Evolutionary conservation across 2,113 vertebrate genomes (phyloP).

Genomic region (human): DNA sequence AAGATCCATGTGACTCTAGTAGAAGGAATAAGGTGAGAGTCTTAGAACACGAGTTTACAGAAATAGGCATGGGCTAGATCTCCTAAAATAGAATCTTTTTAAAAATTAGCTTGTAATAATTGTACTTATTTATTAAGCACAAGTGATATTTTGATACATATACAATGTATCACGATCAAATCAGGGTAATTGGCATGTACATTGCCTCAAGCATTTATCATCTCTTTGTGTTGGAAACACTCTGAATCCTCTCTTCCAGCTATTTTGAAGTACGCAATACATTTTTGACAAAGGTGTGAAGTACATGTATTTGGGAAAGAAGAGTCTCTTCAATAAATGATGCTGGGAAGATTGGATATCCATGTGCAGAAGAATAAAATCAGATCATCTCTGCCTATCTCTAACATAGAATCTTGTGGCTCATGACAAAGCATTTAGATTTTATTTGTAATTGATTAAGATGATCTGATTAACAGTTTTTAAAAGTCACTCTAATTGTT

Average conservation of each 20-base stretch:
- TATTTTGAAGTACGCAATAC: neutral
- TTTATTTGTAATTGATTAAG: too few relatives aligned
- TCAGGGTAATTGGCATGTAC: neutral
- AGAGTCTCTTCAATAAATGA: neutral
- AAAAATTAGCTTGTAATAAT: neutral
- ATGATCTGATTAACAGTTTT: neutral
- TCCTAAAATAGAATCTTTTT: neutral
- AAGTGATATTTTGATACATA: neutral
- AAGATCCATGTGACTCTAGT: neutral
- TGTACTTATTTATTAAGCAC: neutral
- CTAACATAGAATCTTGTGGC: neutral
- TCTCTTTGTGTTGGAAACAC: neutral
- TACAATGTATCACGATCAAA: neutral
- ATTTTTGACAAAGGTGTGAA: neutral
- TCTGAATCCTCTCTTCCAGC: neutral
- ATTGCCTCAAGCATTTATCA: neutral
- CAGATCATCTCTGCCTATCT: neutral
- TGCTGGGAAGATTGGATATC: neutral
- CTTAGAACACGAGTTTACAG: neutral
- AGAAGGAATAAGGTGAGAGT: neutral
- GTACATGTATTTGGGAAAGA: neutral
- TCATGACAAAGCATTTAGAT: neutral
- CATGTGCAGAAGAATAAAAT: neutral
- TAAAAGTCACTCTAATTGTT: neutral
- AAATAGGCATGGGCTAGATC: neutral